Evolutionary conservation across 2,888 invertebrate species (phyloP).

Genomic region (Automeris io): DNA sequence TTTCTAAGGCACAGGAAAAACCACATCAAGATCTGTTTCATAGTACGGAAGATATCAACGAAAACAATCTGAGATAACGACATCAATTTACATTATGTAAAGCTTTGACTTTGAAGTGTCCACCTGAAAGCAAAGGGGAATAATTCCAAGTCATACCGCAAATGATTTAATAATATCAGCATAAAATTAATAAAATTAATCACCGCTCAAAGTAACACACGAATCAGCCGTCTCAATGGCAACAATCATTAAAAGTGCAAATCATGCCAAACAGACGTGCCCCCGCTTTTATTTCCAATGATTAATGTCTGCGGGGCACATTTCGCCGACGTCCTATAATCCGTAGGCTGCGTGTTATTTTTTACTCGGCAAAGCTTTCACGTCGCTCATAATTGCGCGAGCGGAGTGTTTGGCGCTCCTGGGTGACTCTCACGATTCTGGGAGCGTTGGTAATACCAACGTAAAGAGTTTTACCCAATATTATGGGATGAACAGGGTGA

Average conservation of each 20-base stretch:
- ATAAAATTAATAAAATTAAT: background rate
- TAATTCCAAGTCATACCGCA: too few species aligned
- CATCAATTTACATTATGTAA: too few species aligned
- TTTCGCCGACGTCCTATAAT: slow-evolving; percentile 18
- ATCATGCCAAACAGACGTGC: slow-evolving; percentile 20
- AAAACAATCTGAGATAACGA: too few species aligned
- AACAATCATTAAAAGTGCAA: slow-evolving; percentile 21
- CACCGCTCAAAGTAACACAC: background rate
- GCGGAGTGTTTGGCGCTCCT: slow-evolving; percentile 9
- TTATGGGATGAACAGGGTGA: too few species aligned
- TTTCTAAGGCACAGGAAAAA: too few species aligned
- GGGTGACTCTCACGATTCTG: slow-evolving; percentile 4
- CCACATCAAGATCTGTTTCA: too few species aligned
- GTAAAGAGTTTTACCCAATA: too few species aligned
- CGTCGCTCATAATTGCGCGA: slow-evolving; percentile 9
- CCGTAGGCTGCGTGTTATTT: slow-evolving; percentile 14
- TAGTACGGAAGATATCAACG: too few species aligned
- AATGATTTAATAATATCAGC: background rate
- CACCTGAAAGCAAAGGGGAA: too few species aligned
- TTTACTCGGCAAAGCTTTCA: slow-evolving; percentile 22
- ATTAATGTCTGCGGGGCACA: slow-evolving; percentile 26
- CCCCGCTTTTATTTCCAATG: slow-evolving; percentile 18
- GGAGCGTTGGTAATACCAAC: too few species aligned
- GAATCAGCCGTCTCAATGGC: slow-evolving; percentile 7
- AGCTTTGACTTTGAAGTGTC: too few species aligned